Evolutionary conservation across 2,797 vertebrate species (phyloP).

Genomic region (Dermochelys coriacea): DNA sequence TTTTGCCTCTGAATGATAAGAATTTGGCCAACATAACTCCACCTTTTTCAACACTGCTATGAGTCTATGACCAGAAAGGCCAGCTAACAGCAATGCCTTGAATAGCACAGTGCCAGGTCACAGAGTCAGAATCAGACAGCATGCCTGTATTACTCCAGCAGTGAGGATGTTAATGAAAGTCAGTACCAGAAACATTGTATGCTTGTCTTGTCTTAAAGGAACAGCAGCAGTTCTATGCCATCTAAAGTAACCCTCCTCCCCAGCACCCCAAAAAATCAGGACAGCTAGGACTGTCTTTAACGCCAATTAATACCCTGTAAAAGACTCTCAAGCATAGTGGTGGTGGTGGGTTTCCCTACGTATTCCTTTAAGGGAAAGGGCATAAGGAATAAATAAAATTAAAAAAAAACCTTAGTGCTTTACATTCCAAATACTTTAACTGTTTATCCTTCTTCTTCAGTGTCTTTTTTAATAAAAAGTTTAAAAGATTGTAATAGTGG

Average conservation of each 20-base stretch:
- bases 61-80: not conserved
- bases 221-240: not conserved
- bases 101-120: too few species aligned
- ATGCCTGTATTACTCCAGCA: not conserved
- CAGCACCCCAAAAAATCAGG: too few species aligned
- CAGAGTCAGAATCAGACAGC: not conserved
- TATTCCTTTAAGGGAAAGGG: not conserved
- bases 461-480: too few species aligned
- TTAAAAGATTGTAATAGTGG: not conserved
- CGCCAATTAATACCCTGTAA: accelerated
- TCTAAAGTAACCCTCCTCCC: not conserved
- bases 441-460: accelerated
- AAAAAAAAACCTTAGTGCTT: not conserved
- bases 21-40: too few species aligned
- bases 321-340: accelerated
- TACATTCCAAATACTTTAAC: accelerated
- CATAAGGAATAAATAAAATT: accelerated
- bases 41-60: too few species aligned
- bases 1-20: not conserved
- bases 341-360: accelerated
- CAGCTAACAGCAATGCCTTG: not conserved
- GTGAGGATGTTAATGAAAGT: not conserved
- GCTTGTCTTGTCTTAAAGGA: not conserved
- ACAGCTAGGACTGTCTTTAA: too few species aligned
- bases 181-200: not conserved